Evolutionary conservation across 2,888 invertebrate genomes (phyloP).

Genomic region (Chrysodeixis includens): DNA sequence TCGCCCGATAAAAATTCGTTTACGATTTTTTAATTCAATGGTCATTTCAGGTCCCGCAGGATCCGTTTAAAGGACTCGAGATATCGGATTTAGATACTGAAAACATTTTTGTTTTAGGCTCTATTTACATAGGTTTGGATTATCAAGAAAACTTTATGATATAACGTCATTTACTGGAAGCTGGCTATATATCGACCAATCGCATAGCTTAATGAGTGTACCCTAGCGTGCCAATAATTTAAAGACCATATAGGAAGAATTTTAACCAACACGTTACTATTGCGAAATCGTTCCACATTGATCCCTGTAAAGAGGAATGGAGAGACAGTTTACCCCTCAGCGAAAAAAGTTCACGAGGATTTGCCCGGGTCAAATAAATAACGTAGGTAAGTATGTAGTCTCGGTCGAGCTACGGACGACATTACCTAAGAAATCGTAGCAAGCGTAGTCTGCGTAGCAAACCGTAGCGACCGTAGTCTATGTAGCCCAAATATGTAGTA

Average conservation of each 20-base stretch:
- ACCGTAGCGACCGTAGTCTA: no score
- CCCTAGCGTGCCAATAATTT: no score
- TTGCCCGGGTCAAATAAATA: neutral
- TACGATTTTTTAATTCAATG: conserved; percentile 55
- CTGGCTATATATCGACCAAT: no score
- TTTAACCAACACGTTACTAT: no score
- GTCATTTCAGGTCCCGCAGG: conserved; percentile 22
- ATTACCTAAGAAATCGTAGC: neutral
- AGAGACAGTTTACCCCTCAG: neutral
- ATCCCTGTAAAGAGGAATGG: no score
- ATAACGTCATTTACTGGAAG: no score
- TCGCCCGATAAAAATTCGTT: conserved; percentile 53
- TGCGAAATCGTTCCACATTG: no score
- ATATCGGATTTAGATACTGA: neutral
- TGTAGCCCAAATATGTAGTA: no score
- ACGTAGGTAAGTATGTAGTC: neutral
- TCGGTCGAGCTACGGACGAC: neutral
- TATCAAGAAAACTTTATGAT: neutral
- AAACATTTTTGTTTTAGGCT: neutral
- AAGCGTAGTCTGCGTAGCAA: neutral
- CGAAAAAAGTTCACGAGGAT: neutral
- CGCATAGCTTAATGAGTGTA: no score
- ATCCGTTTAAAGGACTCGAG: conserved; percentile 6
- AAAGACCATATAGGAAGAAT: no score
- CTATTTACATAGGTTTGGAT: neutral